phyloP scores from a whole-genome alignment of 2,797 vertebrate genomes.

The Intellagama lesueurii region DNA sequence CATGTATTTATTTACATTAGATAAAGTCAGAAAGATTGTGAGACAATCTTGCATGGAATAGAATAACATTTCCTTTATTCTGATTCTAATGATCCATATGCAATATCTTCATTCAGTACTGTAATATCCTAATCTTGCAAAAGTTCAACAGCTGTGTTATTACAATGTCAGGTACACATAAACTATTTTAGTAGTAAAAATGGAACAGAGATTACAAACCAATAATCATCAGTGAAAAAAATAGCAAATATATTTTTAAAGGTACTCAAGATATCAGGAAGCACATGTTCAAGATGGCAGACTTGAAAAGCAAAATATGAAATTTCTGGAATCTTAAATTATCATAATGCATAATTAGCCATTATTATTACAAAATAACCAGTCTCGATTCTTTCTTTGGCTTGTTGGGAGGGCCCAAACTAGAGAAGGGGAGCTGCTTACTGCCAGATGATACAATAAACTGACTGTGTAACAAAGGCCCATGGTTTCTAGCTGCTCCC shows the following conservation, averaged over 20 bases:
- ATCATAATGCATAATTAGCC: not conserved
- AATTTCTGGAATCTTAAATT: not conserved
- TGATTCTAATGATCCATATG: slow-evolving; percentile 30
- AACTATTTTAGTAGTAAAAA: slow-evolving; percentile 47
- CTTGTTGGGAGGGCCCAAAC: too few species aligned
- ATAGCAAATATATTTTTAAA: slow-evolving; percentile 26
- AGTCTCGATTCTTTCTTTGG: too few species aligned
- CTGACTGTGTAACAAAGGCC: too few species aligned
- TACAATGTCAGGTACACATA: slow-evolving; percentile 27
- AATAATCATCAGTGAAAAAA: slow-evolving; percentile 8
- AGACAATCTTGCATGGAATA: slow-evolving; percentile 3
- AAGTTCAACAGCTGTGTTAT: not conserved
- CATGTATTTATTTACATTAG: slow-evolving; percentile 44
- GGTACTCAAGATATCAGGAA: not conserved
- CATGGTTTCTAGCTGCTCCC: too few species aligned
- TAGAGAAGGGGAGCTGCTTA: too few species aligned
- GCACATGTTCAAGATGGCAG: not conserved
- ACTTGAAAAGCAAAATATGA: not conserved
- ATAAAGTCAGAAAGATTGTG: slow-evolving; percentile 33
- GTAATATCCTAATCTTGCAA: slow-evolving; percentile 15
- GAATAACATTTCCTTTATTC: slow-evolving; percentile 21
- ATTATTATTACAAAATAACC: too few species aligned
- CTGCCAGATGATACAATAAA: too few species aligned
- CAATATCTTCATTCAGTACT: slow-evolving; percentile 12
- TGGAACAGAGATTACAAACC: slow-evolving; percentile 37